Conservation (phyloP, 2,113 vertebrate genomes). For the Petromus typicus region DNA sequence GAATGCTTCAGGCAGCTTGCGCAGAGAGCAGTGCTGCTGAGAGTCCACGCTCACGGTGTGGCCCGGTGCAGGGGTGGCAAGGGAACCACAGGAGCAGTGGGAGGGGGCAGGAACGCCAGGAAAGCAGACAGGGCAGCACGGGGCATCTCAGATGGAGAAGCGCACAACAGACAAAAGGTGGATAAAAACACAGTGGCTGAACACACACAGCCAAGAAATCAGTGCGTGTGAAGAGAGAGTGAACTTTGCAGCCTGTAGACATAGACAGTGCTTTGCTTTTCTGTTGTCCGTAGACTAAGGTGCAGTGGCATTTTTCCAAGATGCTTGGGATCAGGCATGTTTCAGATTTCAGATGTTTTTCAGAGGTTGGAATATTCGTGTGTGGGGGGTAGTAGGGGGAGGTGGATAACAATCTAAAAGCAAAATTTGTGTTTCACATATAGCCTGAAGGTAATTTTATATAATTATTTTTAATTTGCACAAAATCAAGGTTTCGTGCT, state of each 20-base stretch:
- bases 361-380: neutral
- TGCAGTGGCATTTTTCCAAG: too few species aligned
- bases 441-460: neutral
- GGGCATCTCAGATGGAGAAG: neutral
- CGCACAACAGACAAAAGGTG: neutral
- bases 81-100: accelerated
- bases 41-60: too few species aligned
- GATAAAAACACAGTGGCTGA: neutral
- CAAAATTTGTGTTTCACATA: neutral
- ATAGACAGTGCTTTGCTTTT: neutral
- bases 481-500: neutral
- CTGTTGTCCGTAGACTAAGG: neutral
- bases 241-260: neutral
- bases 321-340: neutral
- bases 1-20: neutral
- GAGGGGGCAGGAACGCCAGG: accelerated
- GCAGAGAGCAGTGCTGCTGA: neutral
- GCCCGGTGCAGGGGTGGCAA: neutral
- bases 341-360: neutral
- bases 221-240: accelerated
- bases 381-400: too few species aligned
- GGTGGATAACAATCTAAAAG: neutral
- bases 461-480: neutral
- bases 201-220: neutral
- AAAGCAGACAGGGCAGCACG: accelerated